Conservation (phyloP, 1,140 invertebrate species). For the Euschistus heros region DNA sequence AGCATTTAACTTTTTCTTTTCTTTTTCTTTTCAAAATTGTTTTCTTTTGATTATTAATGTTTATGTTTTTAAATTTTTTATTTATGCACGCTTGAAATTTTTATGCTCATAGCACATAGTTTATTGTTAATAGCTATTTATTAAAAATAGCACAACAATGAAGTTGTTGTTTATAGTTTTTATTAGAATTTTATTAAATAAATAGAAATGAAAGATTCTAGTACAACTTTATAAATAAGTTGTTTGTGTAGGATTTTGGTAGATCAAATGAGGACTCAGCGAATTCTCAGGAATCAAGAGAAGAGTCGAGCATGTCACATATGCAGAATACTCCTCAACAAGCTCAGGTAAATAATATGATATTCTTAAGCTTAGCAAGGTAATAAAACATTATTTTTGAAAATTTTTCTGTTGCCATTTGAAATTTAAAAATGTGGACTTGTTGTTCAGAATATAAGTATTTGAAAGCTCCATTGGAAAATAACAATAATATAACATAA, state of each 20-base stretch:
- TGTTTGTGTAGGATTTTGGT: constrained; percentile 21
- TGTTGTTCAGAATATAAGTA: no score
- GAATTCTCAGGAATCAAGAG: constrained; percentile 17
- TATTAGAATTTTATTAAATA: constrained; percentile 1
- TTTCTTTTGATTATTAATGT: no score
- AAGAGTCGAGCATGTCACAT: constrained; percentile 17
- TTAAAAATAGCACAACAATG: constrained; percentile 10
- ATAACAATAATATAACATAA: no score
- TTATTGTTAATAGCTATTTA: constrained; percentile 6
- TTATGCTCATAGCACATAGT: constrained; percentile 13
- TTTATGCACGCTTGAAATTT: constrained; percentile 9
- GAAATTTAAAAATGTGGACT: no score
- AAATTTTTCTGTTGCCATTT: no score
- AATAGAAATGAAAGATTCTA: not conserved
- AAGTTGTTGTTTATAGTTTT: constrained; percentile 1
- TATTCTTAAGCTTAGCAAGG: no score
- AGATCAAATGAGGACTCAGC: constrained; percentile 19
- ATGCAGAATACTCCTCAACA: constrained; percentile 11
- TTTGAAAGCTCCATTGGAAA: no score
- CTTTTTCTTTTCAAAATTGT: no score
- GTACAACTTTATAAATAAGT: constrained; percentile 13
- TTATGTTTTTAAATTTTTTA: not conserved
- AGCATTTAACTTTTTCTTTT: not conserved
- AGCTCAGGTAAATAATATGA: constrained; percentile 14
- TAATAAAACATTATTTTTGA: no score